Evolutionary conservation across 2,888 invertebrate genomes (phyloP).

Genomic region (Mesorhabditis sp.): DNA sequence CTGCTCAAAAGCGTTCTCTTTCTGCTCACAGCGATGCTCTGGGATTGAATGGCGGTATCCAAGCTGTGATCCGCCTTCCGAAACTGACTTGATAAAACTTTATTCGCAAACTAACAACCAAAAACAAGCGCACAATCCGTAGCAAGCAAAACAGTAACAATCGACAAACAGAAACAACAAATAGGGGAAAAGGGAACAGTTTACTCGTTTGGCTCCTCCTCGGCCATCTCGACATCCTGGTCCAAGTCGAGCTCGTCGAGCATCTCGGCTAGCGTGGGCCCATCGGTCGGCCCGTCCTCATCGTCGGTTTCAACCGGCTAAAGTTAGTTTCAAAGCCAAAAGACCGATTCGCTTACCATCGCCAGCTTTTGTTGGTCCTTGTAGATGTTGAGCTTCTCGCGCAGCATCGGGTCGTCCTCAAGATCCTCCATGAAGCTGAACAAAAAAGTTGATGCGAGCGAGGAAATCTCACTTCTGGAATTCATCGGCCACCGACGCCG

Average conservation of each 20-base stretch:
- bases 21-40: no score
- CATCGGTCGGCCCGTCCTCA: conserved; percentile 70
- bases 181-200: no score
- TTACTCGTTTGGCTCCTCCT: background rate
- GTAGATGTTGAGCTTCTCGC: conserved; percentile 91
- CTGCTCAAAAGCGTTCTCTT: no score
- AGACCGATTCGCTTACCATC: conserved; percentile 7
- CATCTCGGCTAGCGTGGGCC: conserved; percentile 85
- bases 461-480: conserved; percentile 39
- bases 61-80: no score
- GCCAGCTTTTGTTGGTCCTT: conserved; percentile 38
- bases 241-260: conserved; percentile 80
- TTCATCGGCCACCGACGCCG: conserved; percentile 58
- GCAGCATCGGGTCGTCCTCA: conserved; percentile 84
- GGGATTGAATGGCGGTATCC: no score
- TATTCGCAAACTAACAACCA: no score
- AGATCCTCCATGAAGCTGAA: conserved; percentile 82
- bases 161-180: no score
- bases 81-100: no score
- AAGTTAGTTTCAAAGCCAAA: background rate
- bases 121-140: no score
- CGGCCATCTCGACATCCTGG: conserved; percentile 59
- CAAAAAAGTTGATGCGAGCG: conserved; percentile 72
- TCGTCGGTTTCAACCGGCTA: conserved; percentile 28
- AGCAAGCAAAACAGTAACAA: no score